These are phyloP conservation scores for Exocentrus adspersus DNA, from an alignment of 2,888 invertebrate genomes.

Conservation along the genomic window DNA sequence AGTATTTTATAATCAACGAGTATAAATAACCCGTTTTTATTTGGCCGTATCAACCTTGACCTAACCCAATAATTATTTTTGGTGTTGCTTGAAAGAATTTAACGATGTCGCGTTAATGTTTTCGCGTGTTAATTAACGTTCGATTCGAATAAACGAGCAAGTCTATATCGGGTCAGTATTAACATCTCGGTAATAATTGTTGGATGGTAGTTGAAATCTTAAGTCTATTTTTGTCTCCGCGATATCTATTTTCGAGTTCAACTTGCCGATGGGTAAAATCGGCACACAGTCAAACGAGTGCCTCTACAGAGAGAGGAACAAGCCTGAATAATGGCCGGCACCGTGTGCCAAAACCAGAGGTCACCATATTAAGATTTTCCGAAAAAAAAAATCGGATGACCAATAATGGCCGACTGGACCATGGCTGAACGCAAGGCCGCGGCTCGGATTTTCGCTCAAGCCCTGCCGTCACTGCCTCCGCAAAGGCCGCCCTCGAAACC, in stretches of 20 bases:
- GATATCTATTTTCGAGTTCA: slow-evolving; percentile 31
- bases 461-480: slow-evolving; percentile 48
- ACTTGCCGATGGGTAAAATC: slow-evolving; percentile 42
- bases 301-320: slow-evolving; percentile 28
- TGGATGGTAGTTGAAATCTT: slow-evolving; percentile 26
- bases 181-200: slow-evolving; percentile 14
- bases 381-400: not conserved
- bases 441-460: slow-evolving; percentile 64
- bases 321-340: slow-evolving; percentile 34
- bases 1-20: not conserved
- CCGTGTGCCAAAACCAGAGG: slow-evolving; percentile 41
- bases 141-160: slow-evolving; percentile 3
- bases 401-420: slow-evolving; percentile 60
- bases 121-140: not conserved
- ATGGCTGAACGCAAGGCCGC: slow-evolving; percentile 66
- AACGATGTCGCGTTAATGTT: not conserved
- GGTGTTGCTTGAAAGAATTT: not conserved
- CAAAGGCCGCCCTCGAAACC: slow-evolving; percentile 23
- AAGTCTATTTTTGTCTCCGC: slow-evolving; percentile 31
- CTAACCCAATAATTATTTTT: not conserved
- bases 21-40: not conserved
- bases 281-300: slow-evolving; percentile 32
- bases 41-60: not conserved
- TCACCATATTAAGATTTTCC: slow-evolving; percentile 29
- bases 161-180: not conserved